Percentiles rank a stretch among this genome's conserved stretches.
phyloP scores from a whole-genome alignment of 2,113 vertebrate species.

The Corythoichthys haematopterus region DNA sequence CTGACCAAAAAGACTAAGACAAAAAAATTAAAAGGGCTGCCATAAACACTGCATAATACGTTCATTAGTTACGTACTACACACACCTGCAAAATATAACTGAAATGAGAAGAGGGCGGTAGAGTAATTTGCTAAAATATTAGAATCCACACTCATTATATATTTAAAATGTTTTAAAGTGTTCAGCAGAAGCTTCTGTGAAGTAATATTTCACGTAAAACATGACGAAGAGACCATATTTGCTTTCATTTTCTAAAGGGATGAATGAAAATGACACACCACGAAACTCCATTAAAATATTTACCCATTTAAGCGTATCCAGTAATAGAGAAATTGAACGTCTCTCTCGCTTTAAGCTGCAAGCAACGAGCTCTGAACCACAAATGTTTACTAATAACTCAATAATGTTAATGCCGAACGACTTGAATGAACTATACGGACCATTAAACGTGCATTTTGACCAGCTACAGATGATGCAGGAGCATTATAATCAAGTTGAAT shows the following conservation, averaged over 20 bases:
- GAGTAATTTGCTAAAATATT: not conserved
- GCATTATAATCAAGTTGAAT: not conserved
- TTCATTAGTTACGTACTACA: not conserved
- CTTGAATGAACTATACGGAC: rapidly evolving
- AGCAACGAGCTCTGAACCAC: not conserved
- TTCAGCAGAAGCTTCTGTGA: too few relatives aligned
- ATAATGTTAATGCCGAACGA: constrained; percentile 7
- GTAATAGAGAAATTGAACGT: not conserved
- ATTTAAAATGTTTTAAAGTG: too few relatives aligned
- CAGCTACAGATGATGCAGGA: rapidly evolving
- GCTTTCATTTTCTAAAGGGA: not conserved
- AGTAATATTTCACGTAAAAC: too few relatives aligned
- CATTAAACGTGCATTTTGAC: rapidly evolving
- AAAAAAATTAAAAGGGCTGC: too few relatives aligned
- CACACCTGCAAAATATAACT: not conserved
- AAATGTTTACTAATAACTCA: not conserved
- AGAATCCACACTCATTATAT: not conserved
- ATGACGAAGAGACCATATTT: too few relatives aligned
- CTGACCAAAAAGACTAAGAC: too few relatives aligned
- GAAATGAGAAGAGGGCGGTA: not conserved
- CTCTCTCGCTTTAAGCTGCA: not conserved
- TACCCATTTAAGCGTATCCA: not conserved
- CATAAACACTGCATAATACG: too few relatives aligned
- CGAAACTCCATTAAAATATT: not conserved
- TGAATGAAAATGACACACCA: not conserved